Evolutionary conservation across 2,113 vertebrate genomes (phyloP), one percentile per base, ranked within the genome.

Genomic region (Brachypodius melanocephalos): DNA sequence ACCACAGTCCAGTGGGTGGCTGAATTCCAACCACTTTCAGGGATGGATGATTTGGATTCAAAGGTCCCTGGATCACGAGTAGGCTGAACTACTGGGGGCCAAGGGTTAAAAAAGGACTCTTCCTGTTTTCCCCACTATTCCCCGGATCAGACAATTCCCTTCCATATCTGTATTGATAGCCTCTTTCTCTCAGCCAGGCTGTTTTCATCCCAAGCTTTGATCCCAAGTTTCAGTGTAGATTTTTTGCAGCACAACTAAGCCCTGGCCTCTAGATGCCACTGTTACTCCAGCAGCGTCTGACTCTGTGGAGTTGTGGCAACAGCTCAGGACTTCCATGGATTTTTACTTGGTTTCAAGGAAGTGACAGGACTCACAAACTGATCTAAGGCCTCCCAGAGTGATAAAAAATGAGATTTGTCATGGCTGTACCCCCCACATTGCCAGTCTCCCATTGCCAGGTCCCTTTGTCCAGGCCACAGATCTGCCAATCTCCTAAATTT

Each of bases 231-330:
- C 45, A 32, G 28, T 0, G 31, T 9, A 54, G 19, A 32, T 57
- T n/a, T 73, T n/a, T 11, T 52, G 45, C 55, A 76, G 46, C 62
- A 68, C 1, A 1, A 83, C 61, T 8, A 68, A 54, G 8, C 34
- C 20, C 54, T 36, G 61, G 78, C 95, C 93, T 94, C 78, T 91
- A 93, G 93, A 61, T 88, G 92, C 78, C 93, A 79, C 93, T 85
- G 57, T 82, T 85, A 57, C 45, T 65, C 92, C 77, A 94, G 65
- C 6, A 68, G 29, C 2, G 3, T 52, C 13, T 1, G 12, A 11
- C 17, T 1, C 31, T 3, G 11, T 22, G 36, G 36, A 10, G 49
- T 1, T 58, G 22, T 2, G 8, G 38, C 80, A 67, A 13, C 36
- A 43, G 6, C 36, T 69, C 80, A 24, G 48, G 48, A 25, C 48